Percentiles rank a stretch among this genome's conserved stretches.
These are phyloP conservation scores for Apodemia mormo DNA, from an alignment of 2,888 invertebrate species.

Conservation along the genomic window DNA sequence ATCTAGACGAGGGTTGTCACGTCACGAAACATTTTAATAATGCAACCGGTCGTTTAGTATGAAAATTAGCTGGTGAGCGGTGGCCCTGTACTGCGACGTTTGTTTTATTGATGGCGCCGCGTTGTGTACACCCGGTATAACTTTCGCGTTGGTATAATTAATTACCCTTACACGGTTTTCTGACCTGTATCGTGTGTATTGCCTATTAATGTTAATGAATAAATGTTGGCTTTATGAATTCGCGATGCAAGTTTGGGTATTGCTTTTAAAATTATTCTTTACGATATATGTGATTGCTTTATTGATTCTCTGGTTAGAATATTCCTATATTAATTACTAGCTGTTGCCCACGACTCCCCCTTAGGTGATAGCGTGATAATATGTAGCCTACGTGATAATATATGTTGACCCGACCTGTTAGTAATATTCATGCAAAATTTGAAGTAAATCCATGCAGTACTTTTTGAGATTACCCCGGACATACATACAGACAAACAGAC, in stretches of 20 bases:
- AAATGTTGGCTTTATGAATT: conserved; percentile 4
- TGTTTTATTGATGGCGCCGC: conserved; percentile 64
- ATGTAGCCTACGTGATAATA: no score
- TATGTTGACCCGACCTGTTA: no score
- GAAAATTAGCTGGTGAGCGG: conserved; percentile 73
- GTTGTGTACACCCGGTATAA: conserved; percentile 24
- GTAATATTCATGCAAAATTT: no score
- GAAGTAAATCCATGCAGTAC: no score
- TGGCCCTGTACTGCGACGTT: conserved; percentile 50
- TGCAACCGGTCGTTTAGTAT: conserved; percentile 78
- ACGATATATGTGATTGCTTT: no score
- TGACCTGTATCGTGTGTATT: conserved; percentile 22
- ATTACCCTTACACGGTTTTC: conserved; percentile 21
- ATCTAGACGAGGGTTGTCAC: conserved; percentile 67
- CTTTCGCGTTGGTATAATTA: conserved; percentile 24
- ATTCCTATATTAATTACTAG: no score
- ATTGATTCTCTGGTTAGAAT: no score
- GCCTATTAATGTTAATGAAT: conserved; percentile 16
- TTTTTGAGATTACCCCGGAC: no score
- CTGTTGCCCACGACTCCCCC: no score
- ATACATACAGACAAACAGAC: no score
- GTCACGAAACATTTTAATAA: conserved; percentile 74
- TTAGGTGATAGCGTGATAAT: no score
- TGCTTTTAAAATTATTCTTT: not conserved
- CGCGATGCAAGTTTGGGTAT: not conserved